Percentiles rank a stretch among this genome's conserved stretches.
Conservation (phyloP, 2,888 invertebrate genomes). For the Archips xylosteana region DNA sequence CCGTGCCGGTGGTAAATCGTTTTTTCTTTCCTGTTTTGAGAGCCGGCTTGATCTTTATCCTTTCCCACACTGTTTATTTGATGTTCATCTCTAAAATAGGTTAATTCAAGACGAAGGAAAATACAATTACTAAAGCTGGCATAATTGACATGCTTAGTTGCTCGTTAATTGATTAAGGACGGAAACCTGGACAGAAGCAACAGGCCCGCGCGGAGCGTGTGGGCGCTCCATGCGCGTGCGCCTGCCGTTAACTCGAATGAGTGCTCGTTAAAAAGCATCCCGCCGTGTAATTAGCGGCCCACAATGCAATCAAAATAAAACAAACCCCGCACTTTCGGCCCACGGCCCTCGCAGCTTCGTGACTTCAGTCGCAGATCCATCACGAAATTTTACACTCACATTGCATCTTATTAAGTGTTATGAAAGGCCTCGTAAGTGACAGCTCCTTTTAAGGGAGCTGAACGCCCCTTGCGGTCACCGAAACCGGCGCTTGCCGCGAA, state of each 20-base stretch:
- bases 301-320: slow-evolving; percentile 70
- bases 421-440: slow-evolving; percentile 78
- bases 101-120: neutral
- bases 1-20: neutral
- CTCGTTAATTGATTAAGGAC: neutral
- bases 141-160: neutral
- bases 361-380: slow-evolving; percentile 78
- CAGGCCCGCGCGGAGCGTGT: slow-evolving; percentile 34
- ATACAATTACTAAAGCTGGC: neutral
- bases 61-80: neutral
- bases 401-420: slow-evolving; percentile 80
- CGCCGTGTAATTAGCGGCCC: slow-evolving; percentile 75
- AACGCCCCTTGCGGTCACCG: slow-evolving; percentile 55
- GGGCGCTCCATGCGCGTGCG: slow-evolving; percentile 56
- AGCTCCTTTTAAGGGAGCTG: slow-evolving; percentile 71
- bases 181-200: neutral
- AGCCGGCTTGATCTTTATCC: neutral
- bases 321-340: slow-evolving; percentile 61
- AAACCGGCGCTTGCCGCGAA: slow-evolving; percentile 47
- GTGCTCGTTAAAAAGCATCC: slow-evolving; percentile 77
- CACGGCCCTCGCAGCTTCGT: slow-evolving; percentile 75
- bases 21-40: slow-evolving; percentile 37
- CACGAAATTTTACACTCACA: slow-evolving; percentile 78
- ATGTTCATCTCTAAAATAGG: neutral
- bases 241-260: slow-evolving; percentile 74